phyloP scores from a whole-genome alignment of 2,113 vertebrate genomes.

The Oryzias woworae region DNA sequence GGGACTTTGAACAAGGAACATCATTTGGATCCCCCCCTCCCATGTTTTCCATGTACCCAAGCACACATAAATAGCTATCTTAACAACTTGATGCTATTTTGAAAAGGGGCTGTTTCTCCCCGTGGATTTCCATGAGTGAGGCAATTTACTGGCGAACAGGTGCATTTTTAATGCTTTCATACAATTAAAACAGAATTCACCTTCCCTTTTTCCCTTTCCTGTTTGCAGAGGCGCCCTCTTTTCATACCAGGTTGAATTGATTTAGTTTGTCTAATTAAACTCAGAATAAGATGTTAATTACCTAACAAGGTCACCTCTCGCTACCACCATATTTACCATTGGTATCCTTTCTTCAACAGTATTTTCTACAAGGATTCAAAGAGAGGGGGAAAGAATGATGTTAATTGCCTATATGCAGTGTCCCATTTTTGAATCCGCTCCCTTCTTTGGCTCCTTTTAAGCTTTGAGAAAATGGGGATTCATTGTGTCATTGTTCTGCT shows the following conservation, averaged over 20 bases:
- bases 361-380: constrained; percentile 75
- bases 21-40: constrained; percentile 67
- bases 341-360: constrained; percentile 71
- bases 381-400: constrained; percentile 75
- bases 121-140: constrained; percentile 73
- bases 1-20: constrained; percentile 74
- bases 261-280: constrained; percentile 85
- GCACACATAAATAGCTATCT: constrained; percentile 80
- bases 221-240: constrained; percentile 71
- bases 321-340: constrained; percentile 75
- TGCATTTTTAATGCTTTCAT: constrained; percentile 83
- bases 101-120: constrained; percentile 74
- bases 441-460: constrained; percentile 67
- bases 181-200: constrained; percentile 80
- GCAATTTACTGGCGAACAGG: constrained; percentile 81
- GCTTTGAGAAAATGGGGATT: constrained; percentile 72
- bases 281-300: constrained; percentile 84
- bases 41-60: constrained; percentile 67
- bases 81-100: constrained; percentile 80
- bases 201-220: constrained; percentile 64
- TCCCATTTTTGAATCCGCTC: constrained; percentile 78
- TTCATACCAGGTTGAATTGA: constrained; percentile 81
- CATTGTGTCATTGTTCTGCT: constrained; percentile 74
- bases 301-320: constrained; percentile 82
- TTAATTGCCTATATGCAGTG: constrained; percentile 79